These are phyloP conservation scores for Coracopsis vasa DNA, from an alignment of 2,113 vertebrate genomes.

Conservation along the genomic window DNA sequence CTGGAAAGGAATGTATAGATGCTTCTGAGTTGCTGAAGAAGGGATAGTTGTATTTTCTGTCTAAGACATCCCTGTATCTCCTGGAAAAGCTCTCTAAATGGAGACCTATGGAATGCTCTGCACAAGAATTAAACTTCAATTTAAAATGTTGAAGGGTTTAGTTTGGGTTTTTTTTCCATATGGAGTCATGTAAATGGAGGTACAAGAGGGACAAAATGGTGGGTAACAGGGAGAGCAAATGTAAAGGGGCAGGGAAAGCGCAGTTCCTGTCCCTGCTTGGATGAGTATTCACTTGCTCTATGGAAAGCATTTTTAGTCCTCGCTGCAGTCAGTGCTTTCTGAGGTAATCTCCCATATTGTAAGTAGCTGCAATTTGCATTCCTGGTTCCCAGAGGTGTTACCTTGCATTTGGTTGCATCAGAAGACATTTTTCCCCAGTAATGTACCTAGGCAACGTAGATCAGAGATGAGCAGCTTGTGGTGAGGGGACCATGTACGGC, in stretches of 20 bases:
- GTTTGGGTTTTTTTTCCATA: neutral
- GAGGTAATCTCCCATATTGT: neutral
- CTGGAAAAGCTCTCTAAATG: neutral
- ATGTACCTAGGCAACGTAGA: neutral
- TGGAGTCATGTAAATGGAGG: neutral
- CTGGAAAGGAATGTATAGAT: neutral
- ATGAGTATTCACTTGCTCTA: neutral
- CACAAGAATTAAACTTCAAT: neutral
- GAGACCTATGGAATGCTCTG: neutral
- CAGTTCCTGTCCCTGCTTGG: neutral
- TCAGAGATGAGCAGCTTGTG: neutral
- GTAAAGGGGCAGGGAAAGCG: neutral
- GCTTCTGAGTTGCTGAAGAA: neutral
- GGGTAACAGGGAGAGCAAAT: neutral
- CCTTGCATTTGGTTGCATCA: conserved; percentile 34
- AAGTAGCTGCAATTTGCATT: neutral
- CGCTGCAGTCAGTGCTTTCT: neutral
- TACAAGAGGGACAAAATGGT: neutral
- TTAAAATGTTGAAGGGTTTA: neutral
- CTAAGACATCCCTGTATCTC: neutral
- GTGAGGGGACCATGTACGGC: neutral
- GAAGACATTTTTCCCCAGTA: neutral
- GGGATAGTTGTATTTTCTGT: neutral
- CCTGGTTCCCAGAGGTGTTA: neutral
- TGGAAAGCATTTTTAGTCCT: neutral